These are phyloP conservation scores for Odontamblyopus lacepedii DNA, from an alignment of 2,797 vertebrate species.

Conservation along the genomic window DNA sequence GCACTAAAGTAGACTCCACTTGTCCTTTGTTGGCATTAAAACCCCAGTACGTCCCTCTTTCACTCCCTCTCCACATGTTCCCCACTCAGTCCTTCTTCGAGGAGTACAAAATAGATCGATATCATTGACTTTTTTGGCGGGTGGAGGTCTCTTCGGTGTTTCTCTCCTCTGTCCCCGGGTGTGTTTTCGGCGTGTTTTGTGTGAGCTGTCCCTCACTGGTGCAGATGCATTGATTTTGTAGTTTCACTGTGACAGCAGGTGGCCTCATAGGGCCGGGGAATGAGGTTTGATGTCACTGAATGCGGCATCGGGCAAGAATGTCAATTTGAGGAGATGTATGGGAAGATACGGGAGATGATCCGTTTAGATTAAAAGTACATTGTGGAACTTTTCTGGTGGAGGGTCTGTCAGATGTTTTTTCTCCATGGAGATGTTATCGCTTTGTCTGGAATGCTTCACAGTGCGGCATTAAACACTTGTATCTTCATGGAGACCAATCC, in stretches of 20 bases:
- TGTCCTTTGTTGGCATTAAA: background rate
- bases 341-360: too few relatives aligned
- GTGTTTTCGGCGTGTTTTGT: constrained; percentile 13
- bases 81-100: background rate
- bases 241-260: constrained; percentile 14
- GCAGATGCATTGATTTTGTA: constrained; percentile 33
- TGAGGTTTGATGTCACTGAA: background rate
- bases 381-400: too few relatives aligned
- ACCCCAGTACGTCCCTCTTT: background rate
- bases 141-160: constrained; percentile 13
- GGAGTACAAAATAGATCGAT: constrained; percentile 39
- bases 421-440: too few relatives aligned
- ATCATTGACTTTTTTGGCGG: constrained; percentile 26
- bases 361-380: too few relatives aligned
- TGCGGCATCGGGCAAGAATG: background rate
- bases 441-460: too few relatives aligned
- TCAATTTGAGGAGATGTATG: background rate
- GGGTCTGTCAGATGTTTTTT: too few relatives aligned
- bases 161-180: background rate
- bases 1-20: background rate
- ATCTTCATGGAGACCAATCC: too few relatives aligned
- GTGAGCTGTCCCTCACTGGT: constrained; percentile 16
- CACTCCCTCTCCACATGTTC: constrained; percentile 8
- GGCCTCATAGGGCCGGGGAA: constrained; percentile 13
- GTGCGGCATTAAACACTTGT: too few relatives aligned